A percentile compares a stretch with the other conserved stretches of the same genome.
Conservation (phyloP, 2,113 vertebrate species). For the Caloenas nicobarica region DNA sequence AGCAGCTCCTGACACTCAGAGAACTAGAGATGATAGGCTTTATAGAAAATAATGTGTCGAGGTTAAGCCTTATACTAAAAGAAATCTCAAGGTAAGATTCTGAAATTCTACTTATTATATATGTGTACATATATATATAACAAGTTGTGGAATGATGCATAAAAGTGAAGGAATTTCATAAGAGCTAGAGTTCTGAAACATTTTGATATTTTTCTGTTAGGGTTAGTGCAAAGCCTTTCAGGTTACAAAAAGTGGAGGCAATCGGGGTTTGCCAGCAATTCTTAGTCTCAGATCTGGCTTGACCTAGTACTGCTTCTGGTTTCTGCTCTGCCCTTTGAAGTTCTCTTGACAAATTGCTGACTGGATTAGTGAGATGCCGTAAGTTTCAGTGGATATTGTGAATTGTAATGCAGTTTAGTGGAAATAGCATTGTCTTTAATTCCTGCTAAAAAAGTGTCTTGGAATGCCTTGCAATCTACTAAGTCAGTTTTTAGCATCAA, state of each 20-base stretch:
- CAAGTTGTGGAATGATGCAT: not conserved
- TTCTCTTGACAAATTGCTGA: not conserved
- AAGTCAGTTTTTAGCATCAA: not conserved
- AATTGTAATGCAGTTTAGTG: not conserved
- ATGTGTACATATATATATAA: not conserved
- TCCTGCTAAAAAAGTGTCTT: not conserved
- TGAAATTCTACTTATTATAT: not conserved
- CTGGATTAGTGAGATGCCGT: not conserved
- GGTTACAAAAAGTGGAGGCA: not conserved
- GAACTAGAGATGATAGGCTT: constrained; percentile 92
- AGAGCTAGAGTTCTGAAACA: not conserved
- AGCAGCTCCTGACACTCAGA: constrained; percentile 90
- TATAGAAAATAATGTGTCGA: constrained; percentile 86
- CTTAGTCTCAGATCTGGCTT: not conserved
- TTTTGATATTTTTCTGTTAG: not conserved
- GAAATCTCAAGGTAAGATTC: constrained; percentile 84
- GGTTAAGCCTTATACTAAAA: constrained; percentile 86
- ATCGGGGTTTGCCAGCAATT: not conserved
- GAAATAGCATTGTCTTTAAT: not conserved
- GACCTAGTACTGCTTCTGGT: not conserved
- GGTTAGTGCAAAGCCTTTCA: not conserved
- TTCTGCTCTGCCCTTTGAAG: not conserved
- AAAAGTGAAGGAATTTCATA: not conserved
- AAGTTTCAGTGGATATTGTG: not conserved
- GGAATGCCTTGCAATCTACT: not conserved